A percentile compares a stretch with the other conserved stretches of the same genome.
These are phyloP conservation scores for Telenomus remus DNA, from an alignment of 1,140 invertebrate genomes.

Conservation along the genomic window DNA sequence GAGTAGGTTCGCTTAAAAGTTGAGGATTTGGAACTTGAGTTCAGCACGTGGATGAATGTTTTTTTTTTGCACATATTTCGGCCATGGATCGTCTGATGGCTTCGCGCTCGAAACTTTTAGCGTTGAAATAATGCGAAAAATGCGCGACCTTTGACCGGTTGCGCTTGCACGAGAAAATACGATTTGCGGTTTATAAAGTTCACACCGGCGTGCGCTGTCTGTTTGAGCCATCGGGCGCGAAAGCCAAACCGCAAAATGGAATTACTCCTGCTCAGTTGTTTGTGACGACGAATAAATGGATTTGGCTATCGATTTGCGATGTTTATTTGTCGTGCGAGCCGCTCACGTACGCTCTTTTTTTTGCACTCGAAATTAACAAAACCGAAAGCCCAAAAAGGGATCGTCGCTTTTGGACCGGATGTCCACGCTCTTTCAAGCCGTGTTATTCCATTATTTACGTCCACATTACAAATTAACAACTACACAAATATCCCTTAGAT, in stretches of 20 bases:
- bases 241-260: slow-evolving; percentile 69
- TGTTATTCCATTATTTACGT: slow-evolving; percentile 24
- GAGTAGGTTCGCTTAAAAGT: no score
- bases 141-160: slow-evolving; percentile 40
- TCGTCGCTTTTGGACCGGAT: slow-evolving; percentile 16
- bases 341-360: slow-evolving; percentile 45
- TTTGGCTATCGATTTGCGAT: slow-evolving; percentile 65
- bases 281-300: slow-evolving; percentile 68
- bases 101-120: slow-evolving; percentile 39
- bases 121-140: slow-evolving; percentile 51
- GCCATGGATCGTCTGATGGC: slow-evolving; percentile 25
- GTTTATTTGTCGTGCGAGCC: slow-evolving; percentile 64
- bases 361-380: slow-evolving; percentile 37
- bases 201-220: slow-evolving; percentile 44
- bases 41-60: slow-evolving; percentile 1
- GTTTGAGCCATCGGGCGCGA: slow-evolving; percentile 61
- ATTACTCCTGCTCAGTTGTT: slow-evolving; percentile 71
- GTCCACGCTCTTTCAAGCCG: slow-evolving; percentile 27
- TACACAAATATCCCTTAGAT: neutral
- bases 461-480: neutral
- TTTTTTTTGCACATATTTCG: slow-evolving; percentile 13
- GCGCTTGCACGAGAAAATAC: slow-evolving; percentile 57
- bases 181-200: slow-evolving; percentile 64
- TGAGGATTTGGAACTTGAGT: no score
- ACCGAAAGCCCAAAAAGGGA: slow-evolving; percentile 29